These are phyloP conservation scores for Thermophis baileyi DNA, from an alignment of 2,113 vertebrate genomes.

Conservation along the genomic window DNA sequence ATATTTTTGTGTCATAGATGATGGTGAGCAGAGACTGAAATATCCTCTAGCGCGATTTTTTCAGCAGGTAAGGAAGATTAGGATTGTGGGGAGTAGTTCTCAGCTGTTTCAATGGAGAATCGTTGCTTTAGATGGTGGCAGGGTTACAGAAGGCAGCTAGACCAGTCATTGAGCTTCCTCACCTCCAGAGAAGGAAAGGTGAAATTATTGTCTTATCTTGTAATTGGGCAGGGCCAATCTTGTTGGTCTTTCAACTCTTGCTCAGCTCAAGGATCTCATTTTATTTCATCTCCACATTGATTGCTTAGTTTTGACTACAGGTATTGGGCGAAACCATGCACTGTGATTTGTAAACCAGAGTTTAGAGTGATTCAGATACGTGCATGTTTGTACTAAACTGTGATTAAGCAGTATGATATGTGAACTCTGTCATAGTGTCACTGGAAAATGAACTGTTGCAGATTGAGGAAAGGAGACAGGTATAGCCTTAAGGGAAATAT, in stretches of 20 bases:
- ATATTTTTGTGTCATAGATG: constrained; percentile 61
- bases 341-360: background rate
- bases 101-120: background rate
- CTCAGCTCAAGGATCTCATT: background rate
- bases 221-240: background rate
- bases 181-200: background rate
- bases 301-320: background rate
- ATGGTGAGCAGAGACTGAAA: constrained; percentile 56
- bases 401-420: background rate
- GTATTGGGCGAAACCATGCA: background rate
- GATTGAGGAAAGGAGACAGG: background rate
- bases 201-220: background rate
- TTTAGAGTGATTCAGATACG: background rate
- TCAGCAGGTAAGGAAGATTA: constrained; percentile 64
- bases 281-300: background rate
- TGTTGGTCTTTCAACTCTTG: background rate
- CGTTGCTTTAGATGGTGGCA: background rate
- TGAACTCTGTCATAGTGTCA: background rate
- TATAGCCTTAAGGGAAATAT: background rate
- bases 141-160: constrained; percentile 11
- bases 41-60: constrained; percentile 45
- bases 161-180: constrained; percentile 1
- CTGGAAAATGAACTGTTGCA: background rate
- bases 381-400: background rate
- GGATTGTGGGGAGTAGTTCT: background rate